phyloP scores from a whole-genome alignment of 2,797 vertebrate genomes.

The Phoebastria nigripes region DNA sequence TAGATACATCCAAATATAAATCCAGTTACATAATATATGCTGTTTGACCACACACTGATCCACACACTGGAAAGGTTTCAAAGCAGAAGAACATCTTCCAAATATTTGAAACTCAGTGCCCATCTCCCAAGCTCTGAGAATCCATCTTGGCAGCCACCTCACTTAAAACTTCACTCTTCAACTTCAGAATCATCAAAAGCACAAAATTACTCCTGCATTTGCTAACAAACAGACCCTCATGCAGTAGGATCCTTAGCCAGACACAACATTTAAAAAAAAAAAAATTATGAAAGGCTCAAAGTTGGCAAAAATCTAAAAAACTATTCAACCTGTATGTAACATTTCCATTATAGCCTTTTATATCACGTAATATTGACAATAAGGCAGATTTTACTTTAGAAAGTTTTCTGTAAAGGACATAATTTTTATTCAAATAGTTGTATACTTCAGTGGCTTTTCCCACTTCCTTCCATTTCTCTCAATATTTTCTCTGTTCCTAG shows the following conservation, averaged over 20 bases:
- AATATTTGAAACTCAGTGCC: neutral
- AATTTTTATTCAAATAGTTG: neutral
- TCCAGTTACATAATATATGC: accelerated
- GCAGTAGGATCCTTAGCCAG: neutral
- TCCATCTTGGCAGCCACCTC: neutral
- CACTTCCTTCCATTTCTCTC: neutral
- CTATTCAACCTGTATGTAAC: accelerated
- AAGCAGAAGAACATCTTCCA: neutral
- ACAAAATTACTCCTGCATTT: neutral
- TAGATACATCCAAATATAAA: accelerated
- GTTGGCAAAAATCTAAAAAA: neutral
- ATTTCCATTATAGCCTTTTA: neutral
- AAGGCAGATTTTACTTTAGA: neutral
- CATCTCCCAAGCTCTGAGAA: neutral
- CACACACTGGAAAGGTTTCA: neutral
- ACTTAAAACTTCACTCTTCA: neutral
- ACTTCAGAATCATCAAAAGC: neutral
- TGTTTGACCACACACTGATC: neutral
- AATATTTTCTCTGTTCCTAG: neutral
- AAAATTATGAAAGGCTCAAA: neutral
- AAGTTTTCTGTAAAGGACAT: neutral
- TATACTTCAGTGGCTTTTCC: neutral
- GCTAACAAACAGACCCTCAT: neutral
- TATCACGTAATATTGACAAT: neutral
- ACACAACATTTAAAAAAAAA: neutral